Evolutionary conservation across 2,113 vertebrate genomes (phyloP).

Genomic region (Chaetodon trifascialis): DNA sequence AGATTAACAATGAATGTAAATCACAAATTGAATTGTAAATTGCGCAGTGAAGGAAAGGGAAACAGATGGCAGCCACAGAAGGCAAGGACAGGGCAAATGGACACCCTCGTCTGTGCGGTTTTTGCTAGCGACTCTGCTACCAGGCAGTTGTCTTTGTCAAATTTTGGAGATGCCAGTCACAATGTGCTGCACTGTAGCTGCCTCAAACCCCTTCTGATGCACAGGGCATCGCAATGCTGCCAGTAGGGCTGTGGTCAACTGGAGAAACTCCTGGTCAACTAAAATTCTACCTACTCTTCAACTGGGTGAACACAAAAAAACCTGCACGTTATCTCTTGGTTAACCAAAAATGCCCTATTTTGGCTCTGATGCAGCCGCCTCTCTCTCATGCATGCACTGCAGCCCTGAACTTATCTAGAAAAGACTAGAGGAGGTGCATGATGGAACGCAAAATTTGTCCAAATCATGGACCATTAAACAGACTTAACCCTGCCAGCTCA

Average conservation of each 20-base stretch:
- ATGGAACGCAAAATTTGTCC: no score
- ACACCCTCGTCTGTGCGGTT: conserved; percentile 45
- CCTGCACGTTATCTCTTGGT: no score
- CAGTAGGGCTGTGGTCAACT: not conserved
- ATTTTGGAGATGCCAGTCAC: conserved; percentile 12
- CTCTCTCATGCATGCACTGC: no score
- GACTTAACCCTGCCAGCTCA: no score
- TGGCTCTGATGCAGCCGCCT: no score
- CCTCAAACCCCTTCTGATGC: not conserved
- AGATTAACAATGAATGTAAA: conserved; percentile 70
- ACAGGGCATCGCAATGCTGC: not conserved
- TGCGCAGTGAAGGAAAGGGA: conserved; percentile 46
- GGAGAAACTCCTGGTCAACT: no score
- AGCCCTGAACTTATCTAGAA: no score
- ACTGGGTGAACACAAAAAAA: no score
- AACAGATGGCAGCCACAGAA: conserved; percentile 81
- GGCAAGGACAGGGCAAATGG: conserved; percentile 68
- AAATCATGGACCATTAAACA: no score
- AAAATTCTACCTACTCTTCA: no score
- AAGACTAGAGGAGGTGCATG: no score
- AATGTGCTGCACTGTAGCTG: not conserved
- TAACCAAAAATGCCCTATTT: no score
- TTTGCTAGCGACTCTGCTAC: conserved; percentile 30
- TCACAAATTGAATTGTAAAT: conserved; percentile 73
- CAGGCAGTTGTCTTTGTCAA: conserved; percentile 33